Conservation (phyloP, 2,797 vertebrate species). For the Melanotaenia trifasciata region DNA sequence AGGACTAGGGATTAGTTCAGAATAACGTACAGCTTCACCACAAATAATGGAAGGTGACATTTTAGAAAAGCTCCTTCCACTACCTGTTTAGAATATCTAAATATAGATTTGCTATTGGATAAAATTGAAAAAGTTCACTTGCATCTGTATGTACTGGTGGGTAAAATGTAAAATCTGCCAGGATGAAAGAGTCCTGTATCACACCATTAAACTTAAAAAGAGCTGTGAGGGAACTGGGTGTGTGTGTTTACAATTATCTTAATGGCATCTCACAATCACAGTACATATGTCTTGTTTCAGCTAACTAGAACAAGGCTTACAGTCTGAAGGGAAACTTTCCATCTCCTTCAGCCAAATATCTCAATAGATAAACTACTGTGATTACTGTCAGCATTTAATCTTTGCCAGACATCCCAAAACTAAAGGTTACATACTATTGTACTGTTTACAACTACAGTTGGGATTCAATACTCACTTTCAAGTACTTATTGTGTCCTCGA, state of each 20-base stretch:
- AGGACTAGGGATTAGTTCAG: not conserved
- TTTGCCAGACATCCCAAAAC: not conserved
- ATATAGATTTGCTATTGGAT: slow-evolving; percentile 23
- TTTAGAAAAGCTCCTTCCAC: not conserved
- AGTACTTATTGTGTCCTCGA: slow-evolving; percentile 87
- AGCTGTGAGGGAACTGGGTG: slow-evolving; percentile 6
- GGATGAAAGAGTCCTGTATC: slow-evolving; percentile 68
- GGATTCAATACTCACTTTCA: slow-evolving; percentile 84
- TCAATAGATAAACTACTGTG: not conserved
- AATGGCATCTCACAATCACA: not conserved
- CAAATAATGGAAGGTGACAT: not conserved
- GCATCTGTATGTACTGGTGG: slow-evolving; percentile 72
- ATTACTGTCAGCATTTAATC: not conserved
- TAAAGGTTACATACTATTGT: not conserved
- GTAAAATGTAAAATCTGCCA: slow-evolving; percentile 42
- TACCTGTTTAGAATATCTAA: slow-evolving; percentile 4
- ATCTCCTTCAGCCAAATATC: not conserved
- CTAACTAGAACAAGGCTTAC: not conserved
- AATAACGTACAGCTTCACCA: not conserved
- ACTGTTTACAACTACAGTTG: slow-evolving; percentile 1
- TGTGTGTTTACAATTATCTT: not conserved
- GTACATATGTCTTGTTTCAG: not conserved
- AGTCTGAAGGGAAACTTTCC: not conserved
- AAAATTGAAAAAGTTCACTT: slow-evolving; percentile 16
- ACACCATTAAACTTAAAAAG: slow-evolving; percentile 28